A percentile compares a stretch with the other conserved stretches of the same genome.
These are phyloP conservation scores for Frankliniella fusca DNA, from an alignment of 2,888 invertebrate genomes.

Conservation along the genomic window DNA sequence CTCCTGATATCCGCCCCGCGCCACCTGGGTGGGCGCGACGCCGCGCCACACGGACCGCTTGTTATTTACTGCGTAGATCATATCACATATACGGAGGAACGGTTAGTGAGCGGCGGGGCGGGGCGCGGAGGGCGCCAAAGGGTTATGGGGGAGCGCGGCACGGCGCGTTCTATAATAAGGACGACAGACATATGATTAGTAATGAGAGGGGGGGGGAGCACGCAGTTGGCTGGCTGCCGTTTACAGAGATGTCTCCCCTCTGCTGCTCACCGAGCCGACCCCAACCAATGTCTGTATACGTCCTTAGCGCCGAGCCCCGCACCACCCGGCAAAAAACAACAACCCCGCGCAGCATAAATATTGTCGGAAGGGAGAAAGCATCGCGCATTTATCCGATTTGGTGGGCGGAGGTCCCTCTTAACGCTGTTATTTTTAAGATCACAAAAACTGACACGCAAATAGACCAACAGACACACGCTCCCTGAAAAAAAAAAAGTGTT, in stretches of 20 bases:
- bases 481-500: no score
- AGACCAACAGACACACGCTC: no score
- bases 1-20: not conserved
- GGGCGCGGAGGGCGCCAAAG: not conserved
- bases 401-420: no score
- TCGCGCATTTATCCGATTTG: no score
- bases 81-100: not conserved
- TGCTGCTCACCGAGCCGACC: not conserved
- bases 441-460: no score
- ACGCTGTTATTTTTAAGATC: no score
- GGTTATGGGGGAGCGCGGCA: not conserved
- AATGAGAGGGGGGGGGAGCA: not conserved
- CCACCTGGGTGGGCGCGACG: not conserved
- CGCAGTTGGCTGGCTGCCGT: not conserved
- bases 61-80: not conserved
- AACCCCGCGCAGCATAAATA: not conserved
- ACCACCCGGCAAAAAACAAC: not conserved
- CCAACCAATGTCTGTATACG: not conserved
- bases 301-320: not conserved
- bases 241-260: not conserved
- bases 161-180: not conserved
- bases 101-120: not conserved
- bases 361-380: not conserved
- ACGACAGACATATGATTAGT: conserved; percentile 5
- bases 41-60: not conserved